These are phyloP conservation scores for Micronycteris hirsuta DNA, from an alignment of 2,113 vertebrate species.

Conservation along the genomic window DNA sequence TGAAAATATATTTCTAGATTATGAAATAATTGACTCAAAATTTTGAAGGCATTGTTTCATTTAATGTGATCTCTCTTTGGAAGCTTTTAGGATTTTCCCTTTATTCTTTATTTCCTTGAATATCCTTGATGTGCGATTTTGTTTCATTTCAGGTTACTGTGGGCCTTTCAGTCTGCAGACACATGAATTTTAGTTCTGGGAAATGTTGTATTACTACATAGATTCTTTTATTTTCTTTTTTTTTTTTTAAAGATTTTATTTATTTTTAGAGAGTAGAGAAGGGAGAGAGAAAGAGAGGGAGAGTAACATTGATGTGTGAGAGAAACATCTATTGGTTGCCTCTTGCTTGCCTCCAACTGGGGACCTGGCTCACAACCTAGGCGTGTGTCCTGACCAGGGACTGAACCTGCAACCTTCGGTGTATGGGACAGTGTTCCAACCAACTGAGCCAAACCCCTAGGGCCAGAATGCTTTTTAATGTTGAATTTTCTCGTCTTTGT, in stretches of 20 bases:
- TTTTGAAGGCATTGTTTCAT: constrained; percentile 13
- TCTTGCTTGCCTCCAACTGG: too few relatives aligned
- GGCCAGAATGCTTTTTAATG: not conserved
- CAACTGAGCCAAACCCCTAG: not conserved
- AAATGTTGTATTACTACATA: not conserved
- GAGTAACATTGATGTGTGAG: too few relatives aligned
- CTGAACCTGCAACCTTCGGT: too few relatives aligned
- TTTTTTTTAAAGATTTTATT: too few relatives aligned
- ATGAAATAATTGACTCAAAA: not conserved
- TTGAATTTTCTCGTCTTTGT: not conserved
- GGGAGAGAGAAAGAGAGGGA: too few relatives aligned
- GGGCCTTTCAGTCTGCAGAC: not conserved
- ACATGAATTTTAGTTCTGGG: not conserved
- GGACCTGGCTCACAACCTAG: too few relatives aligned
- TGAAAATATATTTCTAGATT: not conserved
- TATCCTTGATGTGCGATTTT: not conserved
- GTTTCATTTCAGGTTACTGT: not conserved
- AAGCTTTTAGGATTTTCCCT: not conserved
- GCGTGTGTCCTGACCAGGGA: too few relatives aligned
- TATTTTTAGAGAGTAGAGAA: too few relatives aligned
- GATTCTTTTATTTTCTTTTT: constrained; percentile 20
- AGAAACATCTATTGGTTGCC: too few relatives aligned
- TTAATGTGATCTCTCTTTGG: not conserved
- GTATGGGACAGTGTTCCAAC: too few relatives aligned
- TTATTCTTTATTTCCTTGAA: constrained; percentile 1